These are phyloP conservation scores for Xestia rhomboidea DNA, from an alignment of 2,888 invertebrate genomes.

Conservation along the genomic window DNA sequence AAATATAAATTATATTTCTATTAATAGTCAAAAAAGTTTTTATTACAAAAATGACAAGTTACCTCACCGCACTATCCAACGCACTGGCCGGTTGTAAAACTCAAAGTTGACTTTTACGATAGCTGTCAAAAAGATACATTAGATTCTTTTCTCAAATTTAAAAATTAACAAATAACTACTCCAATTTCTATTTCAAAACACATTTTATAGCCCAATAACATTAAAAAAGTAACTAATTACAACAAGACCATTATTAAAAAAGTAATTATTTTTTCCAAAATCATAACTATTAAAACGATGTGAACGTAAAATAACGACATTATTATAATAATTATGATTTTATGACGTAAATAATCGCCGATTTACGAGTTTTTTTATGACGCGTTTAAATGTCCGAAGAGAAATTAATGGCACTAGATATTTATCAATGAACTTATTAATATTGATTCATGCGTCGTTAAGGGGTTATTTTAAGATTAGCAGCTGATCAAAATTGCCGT, in stretches of 20 bases:
- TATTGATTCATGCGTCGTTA: slow-evolving; percentile 46
- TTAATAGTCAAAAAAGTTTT: slow-evolving; percentile 50
- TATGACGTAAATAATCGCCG: slow-evolving; percentile 60
- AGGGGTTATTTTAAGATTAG: slow-evolving; percentile 17
- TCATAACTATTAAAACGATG: slow-evolving; percentile 44
- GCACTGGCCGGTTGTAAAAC: slow-evolving; percentile 47
- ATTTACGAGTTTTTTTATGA: slow-evolving; percentile 58
- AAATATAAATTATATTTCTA: slow-evolving; percentile 48
- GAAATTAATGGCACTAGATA: slow-evolving; percentile 59
- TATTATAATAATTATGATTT: slow-evolving; percentile 63
- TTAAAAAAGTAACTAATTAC: slow-evolving; percentile 53
- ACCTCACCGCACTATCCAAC: slow-evolving; percentile 42
- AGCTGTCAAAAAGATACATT: slow-evolving; percentile 51
- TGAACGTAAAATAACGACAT: slow-evolving; percentile 56
- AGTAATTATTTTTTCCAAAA: slow-evolving; percentile 38
- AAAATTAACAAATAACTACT: slow-evolving; percentile 43
- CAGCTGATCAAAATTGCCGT: slow-evolving; percentile 8
- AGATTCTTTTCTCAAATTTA: slow-evolving; percentile 22
- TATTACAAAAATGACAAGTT: slow-evolving; percentile 49
- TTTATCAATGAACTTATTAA: slow-evolving; percentile 56
- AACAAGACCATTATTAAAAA: slow-evolving; percentile 49
- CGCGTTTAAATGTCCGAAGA: slow-evolving; percentile 40
- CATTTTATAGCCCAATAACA: slow-evolving; percentile 35
- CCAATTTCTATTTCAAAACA: slow-evolving; percentile 28
- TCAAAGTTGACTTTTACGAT: slow-evolving; percentile 50